Conservation (phyloP, 1,140 invertebrate species). For the Tetranychus urticae region DNA sequence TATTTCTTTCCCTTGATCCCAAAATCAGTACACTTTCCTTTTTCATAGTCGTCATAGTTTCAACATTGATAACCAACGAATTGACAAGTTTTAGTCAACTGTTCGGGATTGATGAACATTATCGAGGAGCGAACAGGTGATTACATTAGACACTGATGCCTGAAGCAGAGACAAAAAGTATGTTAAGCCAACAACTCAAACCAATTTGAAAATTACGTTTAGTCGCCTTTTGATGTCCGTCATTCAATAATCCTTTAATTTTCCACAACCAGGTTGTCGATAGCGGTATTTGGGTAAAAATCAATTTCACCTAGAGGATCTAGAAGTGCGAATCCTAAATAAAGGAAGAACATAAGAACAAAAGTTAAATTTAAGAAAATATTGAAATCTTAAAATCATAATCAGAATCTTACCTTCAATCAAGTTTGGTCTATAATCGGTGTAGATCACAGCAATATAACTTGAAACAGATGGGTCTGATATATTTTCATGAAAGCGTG, state of each 20-base stretch:
- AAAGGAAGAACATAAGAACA: slow-evolving; percentile 15
- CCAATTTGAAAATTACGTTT: too few species aligned
- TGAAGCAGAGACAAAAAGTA: not conserved
- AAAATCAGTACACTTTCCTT: slow-evolving; percentile 12
- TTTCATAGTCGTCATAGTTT: slow-evolving; percentile 11
- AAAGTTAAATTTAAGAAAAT: slow-evolving; percentile 15
- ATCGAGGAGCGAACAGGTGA: not conserved
- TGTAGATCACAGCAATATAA: slow-evolving; percentile 51
- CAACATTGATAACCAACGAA: slow-evolving; percentile 12
- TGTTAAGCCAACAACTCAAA: not conserved
- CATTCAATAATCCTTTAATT: not conserved
- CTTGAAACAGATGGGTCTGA: slow-evolving; percentile 35
- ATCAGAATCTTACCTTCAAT: not conserved
- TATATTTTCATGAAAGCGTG: slow-evolving; percentile 42
- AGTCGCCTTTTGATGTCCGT: not conserved
- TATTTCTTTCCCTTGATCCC: not conserved
- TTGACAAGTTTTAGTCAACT: slow-evolving; percentile 22
- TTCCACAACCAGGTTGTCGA: slow-evolving; percentile 44
- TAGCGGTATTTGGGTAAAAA: slow-evolving; percentile 59
- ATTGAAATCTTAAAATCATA: too few species aligned
- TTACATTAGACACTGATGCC: not conserved
- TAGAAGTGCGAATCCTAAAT: slow-evolving; percentile 39
- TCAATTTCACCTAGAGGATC: slow-evolving; percentile 51
- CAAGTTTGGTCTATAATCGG: slow-evolving; percentile 7
- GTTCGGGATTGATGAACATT: not conserved